phyloP scores from a whole-genome alignment of 2,113 vertebrate genomes.

The Hippocampus mohnikei region DNA sequence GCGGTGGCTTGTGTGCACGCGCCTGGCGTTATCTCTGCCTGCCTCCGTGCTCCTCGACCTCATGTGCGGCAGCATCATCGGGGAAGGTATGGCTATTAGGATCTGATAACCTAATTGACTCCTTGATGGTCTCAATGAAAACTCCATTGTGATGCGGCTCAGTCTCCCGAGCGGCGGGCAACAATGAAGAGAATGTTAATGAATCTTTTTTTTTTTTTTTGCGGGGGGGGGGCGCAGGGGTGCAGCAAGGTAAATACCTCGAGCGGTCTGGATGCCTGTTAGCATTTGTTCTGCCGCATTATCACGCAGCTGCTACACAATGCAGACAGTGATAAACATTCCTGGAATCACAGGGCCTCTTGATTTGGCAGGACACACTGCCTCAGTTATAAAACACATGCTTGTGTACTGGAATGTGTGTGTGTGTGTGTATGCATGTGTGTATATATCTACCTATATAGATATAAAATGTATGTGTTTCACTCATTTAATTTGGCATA shows the following conservation, averaged over 20 bases:
- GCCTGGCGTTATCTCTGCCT: not conserved
- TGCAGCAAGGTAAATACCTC: slow-evolving; percentile 54
- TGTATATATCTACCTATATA: too few relatives aligned
- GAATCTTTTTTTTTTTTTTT: slow-evolving; percentile 37
- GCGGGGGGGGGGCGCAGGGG: not conserved
- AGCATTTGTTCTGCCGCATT: slow-evolving; percentile 39
- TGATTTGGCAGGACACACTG: slow-evolving; percentile 6
- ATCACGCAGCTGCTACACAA: slow-evolving; percentile 37
- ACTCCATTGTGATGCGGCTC: slow-evolving; percentile 54
- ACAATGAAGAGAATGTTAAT: slow-evolving; percentile 66
- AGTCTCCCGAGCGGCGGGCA: slow-evolving; percentile 29
- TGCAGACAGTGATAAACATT: slow-evolving; percentile 35
- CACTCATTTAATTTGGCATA: not conserved
- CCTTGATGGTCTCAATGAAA: slow-evolving; percentile 49
- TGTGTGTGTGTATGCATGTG: too few relatives aligned
- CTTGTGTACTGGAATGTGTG: too few relatives aligned
- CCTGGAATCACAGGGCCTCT: slow-evolving; percentile 30
- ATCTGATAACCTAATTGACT: slow-evolving; percentile 62
- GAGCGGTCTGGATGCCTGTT: slow-evolving; percentile 26
- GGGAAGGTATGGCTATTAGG: slow-evolving; percentile 34
- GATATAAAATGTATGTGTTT: not conserved
- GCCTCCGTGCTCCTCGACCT: not conserved
- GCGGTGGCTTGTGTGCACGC: slow-evolving; percentile 21
- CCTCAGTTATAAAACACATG: not conserved
- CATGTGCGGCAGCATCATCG: slow-evolving; percentile 16